Percentiles rank a stretch among this genome's conserved stretches.
Conservation (phyloP, 2,888 invertebrate genomes). For the Patella depressa region DNA sequence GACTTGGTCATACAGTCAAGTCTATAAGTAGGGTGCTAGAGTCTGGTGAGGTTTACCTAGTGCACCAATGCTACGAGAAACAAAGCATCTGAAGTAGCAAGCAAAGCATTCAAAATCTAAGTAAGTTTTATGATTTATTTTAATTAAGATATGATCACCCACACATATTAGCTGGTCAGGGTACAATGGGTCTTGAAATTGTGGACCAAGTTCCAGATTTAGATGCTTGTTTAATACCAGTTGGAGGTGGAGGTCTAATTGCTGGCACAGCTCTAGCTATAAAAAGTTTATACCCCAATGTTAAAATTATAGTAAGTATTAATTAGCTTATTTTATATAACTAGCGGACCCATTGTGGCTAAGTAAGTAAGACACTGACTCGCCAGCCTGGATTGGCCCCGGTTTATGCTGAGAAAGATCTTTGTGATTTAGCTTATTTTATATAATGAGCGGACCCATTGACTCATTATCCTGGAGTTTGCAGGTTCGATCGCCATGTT, state of each 20-base stretch:
- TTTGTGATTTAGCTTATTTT: too few relatives aligned
- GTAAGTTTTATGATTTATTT: neutral
- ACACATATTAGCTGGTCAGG: constrained; percentile 94
- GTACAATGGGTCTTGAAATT: constrained; percentile 93
- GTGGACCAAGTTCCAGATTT: constrained; percentile 89
- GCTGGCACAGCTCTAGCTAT: constrained; percentile 92
- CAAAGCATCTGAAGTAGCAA: too few relatives aligned
- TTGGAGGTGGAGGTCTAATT: constrained; percentile 93
- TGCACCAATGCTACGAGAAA: too few relatives aligned
- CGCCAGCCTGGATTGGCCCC: too few relatives aligned
- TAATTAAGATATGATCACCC: constrained; percentile 89
- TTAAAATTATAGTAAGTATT: constrained; percentile 86
- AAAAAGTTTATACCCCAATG: constrained; percentile 86
- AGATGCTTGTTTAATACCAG: constrained; percentile 91
- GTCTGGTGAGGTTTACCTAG: too few relatives aligned
- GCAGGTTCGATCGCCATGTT: too few relatives aligned
- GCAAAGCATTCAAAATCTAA: too few relatives aligned
- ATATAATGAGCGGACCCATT: too few relatives aligned
- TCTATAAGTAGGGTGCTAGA: too few relatives aligned
- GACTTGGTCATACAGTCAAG: too few relatives aligned
- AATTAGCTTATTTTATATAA: neutral
- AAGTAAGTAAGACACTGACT: neutral
- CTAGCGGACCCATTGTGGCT: neutral
- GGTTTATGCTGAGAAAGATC: too few relatives aligned
- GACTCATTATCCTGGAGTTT: too few relatives aligned